These are phyloP conservation scores for Drepana falcataria DNA, from an alignment of 2,888 invertebrate genomes.

Conservation along the genomic window DNA sequence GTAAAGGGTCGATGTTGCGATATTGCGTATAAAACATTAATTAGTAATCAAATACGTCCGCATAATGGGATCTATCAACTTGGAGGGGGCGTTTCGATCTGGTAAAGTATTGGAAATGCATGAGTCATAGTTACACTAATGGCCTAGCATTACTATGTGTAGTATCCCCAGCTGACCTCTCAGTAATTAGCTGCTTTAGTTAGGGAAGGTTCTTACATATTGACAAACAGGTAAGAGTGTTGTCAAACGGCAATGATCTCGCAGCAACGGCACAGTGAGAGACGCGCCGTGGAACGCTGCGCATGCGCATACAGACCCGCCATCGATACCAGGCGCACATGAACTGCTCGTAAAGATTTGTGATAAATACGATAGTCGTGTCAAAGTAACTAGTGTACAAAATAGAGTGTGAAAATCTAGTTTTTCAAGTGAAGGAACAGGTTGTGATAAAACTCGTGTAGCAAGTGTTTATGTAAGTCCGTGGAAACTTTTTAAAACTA, in stretches of 20 bases:
- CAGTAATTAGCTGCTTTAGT: no score
- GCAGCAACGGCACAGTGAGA: conserved; percentile 47
- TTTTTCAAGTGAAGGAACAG: conserved; percentile 43
- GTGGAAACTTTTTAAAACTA: conserved; percentile 24
- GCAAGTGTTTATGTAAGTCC: conserved; percentile 55
- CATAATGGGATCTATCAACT: background rate
- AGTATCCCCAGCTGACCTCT: no score
- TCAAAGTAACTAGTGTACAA: conserved; percentile 43
- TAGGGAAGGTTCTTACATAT: background rate
- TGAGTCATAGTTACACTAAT: background rate
- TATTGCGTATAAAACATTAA: background rate
- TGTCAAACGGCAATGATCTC: conserved; percentile 37
- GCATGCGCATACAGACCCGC: conserved; percentile 48
- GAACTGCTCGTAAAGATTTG: conserved; percentile 14
- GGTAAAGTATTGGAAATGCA: background rate
- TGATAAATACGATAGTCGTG: conserved; percentile 36
- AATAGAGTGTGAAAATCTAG: conserved; percentile 33
- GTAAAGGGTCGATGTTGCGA: no score
- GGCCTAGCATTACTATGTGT: background rate
- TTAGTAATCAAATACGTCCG: background rate
- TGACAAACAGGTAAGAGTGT: conserved; percentile 15
- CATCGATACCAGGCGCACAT: conserved; percentile 15
- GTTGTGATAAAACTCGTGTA: conserved; percentile 11
- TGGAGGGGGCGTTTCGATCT: background rate
- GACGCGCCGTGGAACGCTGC: conserved; percentile 61